Evolutionary conservation across 1,140 invertebrate species (phyloP), one percentile per base, ranked within the genome.

Genomic region (Meloidogyne floridensis): DNA sequence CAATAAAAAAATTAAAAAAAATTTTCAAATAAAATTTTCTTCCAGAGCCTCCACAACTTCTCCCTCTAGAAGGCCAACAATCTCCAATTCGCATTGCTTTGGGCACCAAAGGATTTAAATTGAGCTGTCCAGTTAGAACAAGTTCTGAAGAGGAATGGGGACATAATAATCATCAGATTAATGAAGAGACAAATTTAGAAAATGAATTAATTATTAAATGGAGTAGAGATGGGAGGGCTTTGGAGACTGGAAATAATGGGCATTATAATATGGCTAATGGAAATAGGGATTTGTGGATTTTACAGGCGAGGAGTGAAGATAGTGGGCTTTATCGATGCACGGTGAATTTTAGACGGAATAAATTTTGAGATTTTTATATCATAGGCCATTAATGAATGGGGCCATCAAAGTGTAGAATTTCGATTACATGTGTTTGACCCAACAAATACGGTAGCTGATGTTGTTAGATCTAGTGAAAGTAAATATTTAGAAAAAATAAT

Each of bases 71-170:
- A n/a, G 65, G 70, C 70, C 74, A 73, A 72, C 82, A 72, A 51
- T 80, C 82, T 15, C 78, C 65, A 42, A 80, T 83, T 32, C 72
- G 82, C 10, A 70, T 83, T 69, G 73, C 82, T 54, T 53, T 79
- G 32, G 82, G 82, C 15, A 80, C 82, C 4, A 83, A 83, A 77
- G n/a, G 70, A 20, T 83, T 83, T 73, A 83, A 84, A 54, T 59
- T 83, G 47, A 69, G 20, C 15, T 83, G 82, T 18, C 82, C 82
- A 18, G 82, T 83, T 47, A 83, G 65, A 18, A 47, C 72, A 18
- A 51, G 42, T 51, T 51, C 53, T 20, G 77, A 79, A 54, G n/a
- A 79, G 1, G 72, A 74, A 47, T 47, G 72, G 72, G 1, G 1
- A 15, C 8, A 47, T 47, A 47, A 47, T 42, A 18, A 83, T 8